Evolutionary conservation across 2,113 vertebrate genomes (phyloP), one percentile per base, ranked within the genome.

Genomic region (Triplophysa rosa): DNA sequence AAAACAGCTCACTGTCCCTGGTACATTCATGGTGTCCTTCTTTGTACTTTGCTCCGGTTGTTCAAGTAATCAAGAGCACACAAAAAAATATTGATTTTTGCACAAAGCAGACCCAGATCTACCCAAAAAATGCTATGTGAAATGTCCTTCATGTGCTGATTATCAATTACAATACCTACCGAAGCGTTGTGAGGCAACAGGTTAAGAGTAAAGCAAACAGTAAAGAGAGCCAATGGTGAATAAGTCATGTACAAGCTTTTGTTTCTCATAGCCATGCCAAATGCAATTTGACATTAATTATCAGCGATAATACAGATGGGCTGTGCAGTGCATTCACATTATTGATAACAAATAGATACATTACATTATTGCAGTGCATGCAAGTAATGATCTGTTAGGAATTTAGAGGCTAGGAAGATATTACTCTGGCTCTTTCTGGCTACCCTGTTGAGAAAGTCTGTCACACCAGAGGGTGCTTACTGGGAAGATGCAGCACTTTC

Each of bases 371-470:
- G n/a, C n/a, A n/a, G n/a, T n/a, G n/a, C n/a, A n/a, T n/a, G n/a
- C n/a, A n/a, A n/a, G 47, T 70, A 73, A 58, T 78, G 73, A 54
- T 64, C 78, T 73, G 67, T 78, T 26, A 72, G 61, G 56, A 80
- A 26, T 42, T 42, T 42, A 42, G 21, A 54, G n/a, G 45, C 67
- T 29, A 62, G 59, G 52, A 54, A 67, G 58, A 59, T 47, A 8
- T 19, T 21, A 52, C 77, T 77, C 66, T 79, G 61, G 49, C 52
- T 77, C 56, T 29, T 49, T 6, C 21, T 62, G 21, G 24, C 14
- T 52, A 65, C 65, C 77, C 67, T 59, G 70, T 68, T 72, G 77
- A 77, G 67, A 56, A 71, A 21, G 63, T 54, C 62, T 77, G 67
- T 73, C 67, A 40, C 71, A 80, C 7, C 66, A 73, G 56, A 82